Percentiles rank a stretch among this genome's conserved stretches.
These are phyloP conservation scores for Leiothrix lutea DNA, from an alignment of 2,113 vertebrate genomes.

Conservation along the genomic window DNA sequence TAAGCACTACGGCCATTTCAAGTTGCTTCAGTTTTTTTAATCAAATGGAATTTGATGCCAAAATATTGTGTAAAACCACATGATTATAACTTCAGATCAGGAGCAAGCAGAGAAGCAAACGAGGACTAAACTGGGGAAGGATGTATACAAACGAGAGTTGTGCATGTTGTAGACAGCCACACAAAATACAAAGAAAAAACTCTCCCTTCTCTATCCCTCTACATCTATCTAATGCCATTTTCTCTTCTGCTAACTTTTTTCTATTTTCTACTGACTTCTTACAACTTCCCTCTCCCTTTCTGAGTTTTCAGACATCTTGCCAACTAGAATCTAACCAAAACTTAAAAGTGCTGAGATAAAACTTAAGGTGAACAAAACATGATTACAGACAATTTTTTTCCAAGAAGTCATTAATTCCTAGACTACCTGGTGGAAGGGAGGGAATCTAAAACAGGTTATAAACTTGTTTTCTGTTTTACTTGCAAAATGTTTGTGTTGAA, in stretches of 20 bases:
- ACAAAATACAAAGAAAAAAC: background rate
- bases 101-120: background rate
- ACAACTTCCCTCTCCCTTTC: background rate
- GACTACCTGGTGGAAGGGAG: background rate
- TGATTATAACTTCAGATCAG: background rate
- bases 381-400: background rate
- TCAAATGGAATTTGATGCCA: slow-evolving; percentile 2
- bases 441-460: background rate
- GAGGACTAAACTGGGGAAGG: background rate
- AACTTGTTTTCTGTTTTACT: background rate
- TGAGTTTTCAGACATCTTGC: background rate
- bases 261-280: background rate
- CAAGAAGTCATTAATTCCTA: background rate
- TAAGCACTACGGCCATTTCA: background rate
- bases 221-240: background rate
- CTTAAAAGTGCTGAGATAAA: background rate
- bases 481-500: background rate
- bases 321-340: background rate
- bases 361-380: background rate
- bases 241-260: background rate
- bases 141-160: background rate
- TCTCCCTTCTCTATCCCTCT: background rate
- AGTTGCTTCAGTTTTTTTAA: background rate
- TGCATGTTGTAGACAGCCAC: background rate
- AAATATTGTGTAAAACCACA: slow-evolving; percentile 1